phyloP scores from a whole-genome alignment of 2,113 vertebrate species.

The Syngnathus floridae region DNA sequence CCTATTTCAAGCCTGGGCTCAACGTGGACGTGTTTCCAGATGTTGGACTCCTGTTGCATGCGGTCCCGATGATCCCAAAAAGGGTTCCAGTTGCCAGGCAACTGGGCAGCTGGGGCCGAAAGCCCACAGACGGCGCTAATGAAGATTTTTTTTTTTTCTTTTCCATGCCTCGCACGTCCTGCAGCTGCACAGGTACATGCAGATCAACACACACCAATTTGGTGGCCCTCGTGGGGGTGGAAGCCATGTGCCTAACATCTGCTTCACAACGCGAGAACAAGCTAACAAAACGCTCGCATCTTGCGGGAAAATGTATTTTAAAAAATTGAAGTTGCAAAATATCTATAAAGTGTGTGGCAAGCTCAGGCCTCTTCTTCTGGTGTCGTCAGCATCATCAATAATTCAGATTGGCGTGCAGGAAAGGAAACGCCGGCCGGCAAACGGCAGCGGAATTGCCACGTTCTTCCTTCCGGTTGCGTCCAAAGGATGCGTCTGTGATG shows the following conservation, averaged over 20 bases:
- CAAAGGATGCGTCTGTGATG: background rate
- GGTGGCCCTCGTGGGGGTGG: background rate
- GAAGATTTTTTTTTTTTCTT: conserved; percentile 36
- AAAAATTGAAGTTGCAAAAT: too few species aligned
- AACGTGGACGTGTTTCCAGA: background rate
- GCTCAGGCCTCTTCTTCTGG: background rate
- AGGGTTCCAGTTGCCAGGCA: conserved; percentile 72
- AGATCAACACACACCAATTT: background rate
- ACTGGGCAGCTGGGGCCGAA: conserved; percentile 58
- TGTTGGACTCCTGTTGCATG: conserved; percentile 63
- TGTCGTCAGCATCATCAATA: background rate
- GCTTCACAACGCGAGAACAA: too few species aligned
- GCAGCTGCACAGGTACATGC: conserved; percentile 6
- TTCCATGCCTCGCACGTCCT: conserved; percentile 45
- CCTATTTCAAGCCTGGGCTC: too few species aligned
- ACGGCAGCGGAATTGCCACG: background rate
- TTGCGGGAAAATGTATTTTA: too few species aligned
- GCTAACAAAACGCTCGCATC: too few species aligned
- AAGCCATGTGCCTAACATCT: too few species aligned
- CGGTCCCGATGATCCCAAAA: conserved; percentile 54
- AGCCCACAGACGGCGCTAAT: conserved; percentile 65
- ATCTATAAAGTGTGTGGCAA: background rate
- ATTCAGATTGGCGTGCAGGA: background rate
- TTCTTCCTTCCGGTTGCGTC: background rate
- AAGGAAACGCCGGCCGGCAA: background rate